phyloP scores from a whole-genome alignment of 2,113 vertebrate species.

The Paramisgurnus dabryanus region DNA sequence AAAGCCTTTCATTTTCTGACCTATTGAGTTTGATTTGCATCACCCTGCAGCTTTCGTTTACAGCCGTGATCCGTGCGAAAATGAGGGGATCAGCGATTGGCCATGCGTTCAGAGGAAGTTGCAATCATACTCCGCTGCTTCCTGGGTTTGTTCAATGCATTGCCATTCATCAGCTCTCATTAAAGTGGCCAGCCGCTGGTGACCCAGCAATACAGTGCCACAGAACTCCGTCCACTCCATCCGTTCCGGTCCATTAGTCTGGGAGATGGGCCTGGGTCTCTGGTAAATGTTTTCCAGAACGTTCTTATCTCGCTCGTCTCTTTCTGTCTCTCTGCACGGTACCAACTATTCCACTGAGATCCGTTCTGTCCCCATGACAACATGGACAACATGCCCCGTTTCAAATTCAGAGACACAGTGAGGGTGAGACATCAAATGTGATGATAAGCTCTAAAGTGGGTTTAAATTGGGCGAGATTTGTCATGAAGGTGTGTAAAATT shows the following conservation, averaged over 20 bases:
- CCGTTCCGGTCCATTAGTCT: slow-evolving; percentile 57
- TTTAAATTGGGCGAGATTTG: not conserved
- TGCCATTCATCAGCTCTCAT: slow-evolving; percentile 56
- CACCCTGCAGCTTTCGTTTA: slow-evolving; percentile 15
- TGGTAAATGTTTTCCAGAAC: slow-evolving; percentile 51
- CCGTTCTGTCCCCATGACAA: slow-evolving; percentile 38
- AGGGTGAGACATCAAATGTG: not conserved
- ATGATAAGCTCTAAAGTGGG: not conserved
- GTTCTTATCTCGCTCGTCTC: slow-evolving; percentile 46
- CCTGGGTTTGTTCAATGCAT: slow-evolving; percentile 37
- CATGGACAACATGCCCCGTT: slow-evolving; percentile 44
- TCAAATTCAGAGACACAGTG: not conserved
- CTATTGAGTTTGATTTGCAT: slow-evolving; percentile 54
- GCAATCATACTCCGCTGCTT: not conserved
- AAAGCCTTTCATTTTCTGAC: slow-evolving; percentile 42
- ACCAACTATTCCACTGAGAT: slow-evolving; percentile 4
- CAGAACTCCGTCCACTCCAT: slow-evolving; percentile 54
- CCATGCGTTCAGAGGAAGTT: not conserved
- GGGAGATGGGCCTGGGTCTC: slow-evolving; percentile 47
- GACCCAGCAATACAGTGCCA: slow-evolving; percentile 49
- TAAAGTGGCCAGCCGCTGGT: slow-evolving; percentile 48
- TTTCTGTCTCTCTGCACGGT: slow-evolving; percentile 2
- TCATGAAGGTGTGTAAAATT: not conserved
- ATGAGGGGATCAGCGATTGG: slow-evolving; percentile 33
- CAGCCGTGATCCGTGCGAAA: slow-evolving; percentile 36